These are phyloP conservation scores for Drosophila saltans DNA, from an alignment of 1,140 invertebrate species.

Conservation along the genomic window DNA sequence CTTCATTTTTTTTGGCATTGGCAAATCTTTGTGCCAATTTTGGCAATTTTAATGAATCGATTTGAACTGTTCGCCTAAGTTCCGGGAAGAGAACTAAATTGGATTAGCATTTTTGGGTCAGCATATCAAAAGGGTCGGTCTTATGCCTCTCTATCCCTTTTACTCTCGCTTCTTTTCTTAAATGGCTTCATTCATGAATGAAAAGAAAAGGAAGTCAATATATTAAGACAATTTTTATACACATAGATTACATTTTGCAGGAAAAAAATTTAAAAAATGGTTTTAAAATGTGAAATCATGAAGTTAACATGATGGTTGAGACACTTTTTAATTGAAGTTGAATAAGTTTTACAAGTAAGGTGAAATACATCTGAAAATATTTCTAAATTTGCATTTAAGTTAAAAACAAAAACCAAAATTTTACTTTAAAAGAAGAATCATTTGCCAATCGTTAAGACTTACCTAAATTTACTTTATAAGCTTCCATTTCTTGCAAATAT, in stretches of 20 bases:
- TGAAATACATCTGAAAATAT: no score
- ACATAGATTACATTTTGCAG: background rate
- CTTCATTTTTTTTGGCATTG: conserved; percentile 46
- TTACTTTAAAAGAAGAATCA: no score
- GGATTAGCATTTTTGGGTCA: conserved; percentile 69
- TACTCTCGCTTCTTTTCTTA: background rate
- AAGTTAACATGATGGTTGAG: no score
- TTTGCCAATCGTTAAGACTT: no score
- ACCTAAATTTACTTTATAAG: no score
- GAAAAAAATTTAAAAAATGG: no score
- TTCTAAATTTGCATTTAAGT: no score
- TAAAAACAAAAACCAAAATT: no score
- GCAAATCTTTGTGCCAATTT: conserved; percentile 57
- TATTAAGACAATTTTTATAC: background rate
- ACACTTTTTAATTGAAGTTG: no score
- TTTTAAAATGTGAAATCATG: no score
- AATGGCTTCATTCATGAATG: background rate
- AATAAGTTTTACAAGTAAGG: no score
- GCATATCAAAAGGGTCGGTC: conserved; percentile 19
- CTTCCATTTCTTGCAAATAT: no score
- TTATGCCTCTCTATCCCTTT: background rate
- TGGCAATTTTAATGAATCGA: conserved; percentile 73
- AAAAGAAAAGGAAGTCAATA: background rate
- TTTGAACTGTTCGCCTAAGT: conserved; percentile 69
- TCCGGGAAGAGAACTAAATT: conserved; percentile 70